Base-by-base conservation (phyloP, 1,140 invertebrate species). In the Bombus haemorrhoidalis region DNA sequence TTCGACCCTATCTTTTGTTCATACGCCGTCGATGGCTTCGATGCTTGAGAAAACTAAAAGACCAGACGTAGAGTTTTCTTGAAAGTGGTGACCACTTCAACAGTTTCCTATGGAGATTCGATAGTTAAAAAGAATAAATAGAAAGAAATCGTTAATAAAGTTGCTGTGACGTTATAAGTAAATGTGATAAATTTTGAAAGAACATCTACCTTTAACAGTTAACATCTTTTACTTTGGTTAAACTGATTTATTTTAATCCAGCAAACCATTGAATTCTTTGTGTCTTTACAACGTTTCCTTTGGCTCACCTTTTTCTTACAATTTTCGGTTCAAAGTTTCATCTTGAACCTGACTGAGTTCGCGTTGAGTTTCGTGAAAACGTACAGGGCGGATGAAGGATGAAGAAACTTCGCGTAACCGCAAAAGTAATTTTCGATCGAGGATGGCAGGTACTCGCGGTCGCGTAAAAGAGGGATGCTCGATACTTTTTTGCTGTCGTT, bases 371-470 rank as follows among this genome's bases (percentile, higher is more conserved):
- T 32, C 59, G 18, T 25, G 89, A 53, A 82, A 82, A 74, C 57
- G 69, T n/a, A 87, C 64, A n/a, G n/a, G 68, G 76, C 57, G 77
- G 83, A 90, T 83, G 86, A 90, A 78, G 86, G 89, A 87, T 90
- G 86, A 68, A 81, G 74, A 88, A 90, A 90, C 89, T 87, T 90
- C 34, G 59, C 83, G 39, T 41, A 59, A 75, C 73, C 47, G 64
- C 72, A 86, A 80, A 89, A 92, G 90, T 91, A 87, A 78, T 90
- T 92, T 91, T 75, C 87, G 87, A 90, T 90, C 86, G 79, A 72
- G 62, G 72, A 57, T 34, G 77, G 62, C 74, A 80, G 79, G 79
- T 72, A 78, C 87, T 15, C 39, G 37, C 28, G 25, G 12, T 39
- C 64, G 39, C 68, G 34, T 32, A 39, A 57, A 72, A 59, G 10